Conservation (phyloP, 2,113 vertebrate genomes). For the Tachuris rubrigastra region DNA sequence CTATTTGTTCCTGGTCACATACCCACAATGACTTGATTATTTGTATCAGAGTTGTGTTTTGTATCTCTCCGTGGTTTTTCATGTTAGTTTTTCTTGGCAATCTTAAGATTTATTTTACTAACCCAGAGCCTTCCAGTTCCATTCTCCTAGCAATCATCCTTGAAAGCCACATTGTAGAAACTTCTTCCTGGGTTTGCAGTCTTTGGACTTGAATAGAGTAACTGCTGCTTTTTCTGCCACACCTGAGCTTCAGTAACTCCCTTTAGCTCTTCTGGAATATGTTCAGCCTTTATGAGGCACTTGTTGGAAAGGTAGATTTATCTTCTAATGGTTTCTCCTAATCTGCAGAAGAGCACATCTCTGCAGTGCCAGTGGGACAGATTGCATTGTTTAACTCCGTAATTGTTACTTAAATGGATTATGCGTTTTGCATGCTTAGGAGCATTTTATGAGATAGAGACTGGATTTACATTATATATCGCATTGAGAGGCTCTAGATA, state of each 20-base stretch:
- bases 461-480: conserved; percentile 38
- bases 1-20: neutral
- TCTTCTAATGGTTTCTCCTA: conserved; percentile 66
- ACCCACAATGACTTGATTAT: neutral
- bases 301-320: conserved; percentile 46
- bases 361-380: conserved; percentile 68
- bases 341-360: conserved; percentile 15
- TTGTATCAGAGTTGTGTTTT: neutral
- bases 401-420: conserved; percentile 78
- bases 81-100: neutral
- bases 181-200: conserved; percentile 16
- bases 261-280: neutral
- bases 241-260: conserved; percentile 33
- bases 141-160: conserved; percentile 5
- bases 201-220: conserved; percentile 29
- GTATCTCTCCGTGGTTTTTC: neutral
- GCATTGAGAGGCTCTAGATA: conserved; percentile 13
- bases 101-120: neutral
- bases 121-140: neutral
- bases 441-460: conserved; percentile 62
- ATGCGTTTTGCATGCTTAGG: conserved; percentile 58
- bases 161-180: neutral
- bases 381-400: conserved; percentile 73
- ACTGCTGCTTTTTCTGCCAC: neutral
- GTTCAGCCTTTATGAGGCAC: neutral